These are phyloP conservation scores for Conopomorpha cramerella DNA, from an alignment of 1,140 invertebrate genomes.

Conservation along the genomic window DNA sequence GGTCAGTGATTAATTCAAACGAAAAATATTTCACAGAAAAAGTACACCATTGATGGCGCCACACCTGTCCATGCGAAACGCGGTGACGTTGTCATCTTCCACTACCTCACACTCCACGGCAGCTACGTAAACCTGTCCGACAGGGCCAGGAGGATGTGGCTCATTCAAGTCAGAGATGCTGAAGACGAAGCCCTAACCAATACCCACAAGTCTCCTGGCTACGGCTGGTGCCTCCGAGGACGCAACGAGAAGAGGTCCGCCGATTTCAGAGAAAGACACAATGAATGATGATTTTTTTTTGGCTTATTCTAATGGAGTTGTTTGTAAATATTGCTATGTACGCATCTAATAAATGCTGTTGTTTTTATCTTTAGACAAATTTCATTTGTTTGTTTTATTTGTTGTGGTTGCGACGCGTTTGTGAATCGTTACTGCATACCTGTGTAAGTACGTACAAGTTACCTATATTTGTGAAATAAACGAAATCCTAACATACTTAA, in stretches of 20 bases:
- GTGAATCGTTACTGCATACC: no score
- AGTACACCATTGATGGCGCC: constrained; percentile 61
- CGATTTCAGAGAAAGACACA: neutral
- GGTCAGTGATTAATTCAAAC: no score
- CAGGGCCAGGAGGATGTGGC: constrained; percentile 61
- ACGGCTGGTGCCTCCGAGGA: constrained; percentile 58
- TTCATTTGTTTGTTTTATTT: no score
- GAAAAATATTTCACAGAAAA: constrained; percentile 38
- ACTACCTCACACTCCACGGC: constrained; percentile 66
- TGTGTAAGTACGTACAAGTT: no score
- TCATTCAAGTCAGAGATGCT: constrained; percentile 61
- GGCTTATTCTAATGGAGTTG: no score
- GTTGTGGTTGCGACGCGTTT: no score
- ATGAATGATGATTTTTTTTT: no score
- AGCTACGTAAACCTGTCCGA: constrained; percentile 62
- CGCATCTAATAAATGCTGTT: no score
- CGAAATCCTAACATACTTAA: no score
- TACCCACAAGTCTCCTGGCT: constrained; percentile 47
- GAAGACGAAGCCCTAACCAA: constrained; percentile 58
- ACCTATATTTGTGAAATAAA: no score
- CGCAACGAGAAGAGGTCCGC: constrained; percentile 21
- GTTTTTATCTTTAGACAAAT: no score
- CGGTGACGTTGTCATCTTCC: constrained; percentile 65
- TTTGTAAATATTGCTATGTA: no score
- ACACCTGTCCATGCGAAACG: constrained; percentile 58